Percentiles rank a stretch among this genome's conserved stretches.
phyloP scores from a whole-genome alignment of 1,140 invertebrate genomes.

The Paramacrobiotus metropolitanus region DNA sequence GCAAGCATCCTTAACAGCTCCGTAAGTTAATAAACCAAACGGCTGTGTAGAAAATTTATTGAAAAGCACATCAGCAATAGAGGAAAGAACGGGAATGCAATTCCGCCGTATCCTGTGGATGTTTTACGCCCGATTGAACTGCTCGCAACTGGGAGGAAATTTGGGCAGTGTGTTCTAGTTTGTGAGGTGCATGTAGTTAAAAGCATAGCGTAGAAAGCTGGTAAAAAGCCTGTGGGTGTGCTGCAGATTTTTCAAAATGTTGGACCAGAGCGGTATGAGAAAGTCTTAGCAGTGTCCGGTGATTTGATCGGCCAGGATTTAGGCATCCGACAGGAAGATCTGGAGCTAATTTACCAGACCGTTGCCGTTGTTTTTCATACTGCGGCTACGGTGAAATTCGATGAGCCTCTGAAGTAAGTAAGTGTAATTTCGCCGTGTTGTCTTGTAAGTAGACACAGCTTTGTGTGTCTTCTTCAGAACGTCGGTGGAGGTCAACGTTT shows the following conservation, averaged over 20 bases:
- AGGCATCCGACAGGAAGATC: constrained; percentile 18
- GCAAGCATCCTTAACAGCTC: no score
- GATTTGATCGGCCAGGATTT: constrained; percentile 20
- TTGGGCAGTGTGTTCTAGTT: no score
- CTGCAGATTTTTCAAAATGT: no score
- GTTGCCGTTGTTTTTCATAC: constrained; percentile 23
- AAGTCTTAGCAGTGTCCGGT: constrained; percentile 19
- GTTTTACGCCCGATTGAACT: neutral
- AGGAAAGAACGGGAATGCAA: no score
- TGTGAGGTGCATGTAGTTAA: no score
- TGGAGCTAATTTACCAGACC: constrained; percentile 15
- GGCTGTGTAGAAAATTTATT: no score
- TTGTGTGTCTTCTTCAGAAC: neutral
- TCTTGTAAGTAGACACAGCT: neutral
- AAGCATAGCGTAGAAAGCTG: no score
- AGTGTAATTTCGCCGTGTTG: no score
- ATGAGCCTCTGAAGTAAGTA: constrained; percentile 22
- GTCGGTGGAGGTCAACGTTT: neutral
- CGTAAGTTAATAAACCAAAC: no score
- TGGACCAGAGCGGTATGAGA: no score
- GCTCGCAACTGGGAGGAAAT: neutral
- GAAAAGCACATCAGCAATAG: no score
- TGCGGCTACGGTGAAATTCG: constrained; percentile 25
- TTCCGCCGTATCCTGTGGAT: neutral
- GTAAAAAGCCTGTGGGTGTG: no score